A percentile compares a stretch with the other conserved stretches of the same genome.
Conservation (phyloP, 2,888 invertebrate genomes). For the Chelonus formosanus region DNA sequence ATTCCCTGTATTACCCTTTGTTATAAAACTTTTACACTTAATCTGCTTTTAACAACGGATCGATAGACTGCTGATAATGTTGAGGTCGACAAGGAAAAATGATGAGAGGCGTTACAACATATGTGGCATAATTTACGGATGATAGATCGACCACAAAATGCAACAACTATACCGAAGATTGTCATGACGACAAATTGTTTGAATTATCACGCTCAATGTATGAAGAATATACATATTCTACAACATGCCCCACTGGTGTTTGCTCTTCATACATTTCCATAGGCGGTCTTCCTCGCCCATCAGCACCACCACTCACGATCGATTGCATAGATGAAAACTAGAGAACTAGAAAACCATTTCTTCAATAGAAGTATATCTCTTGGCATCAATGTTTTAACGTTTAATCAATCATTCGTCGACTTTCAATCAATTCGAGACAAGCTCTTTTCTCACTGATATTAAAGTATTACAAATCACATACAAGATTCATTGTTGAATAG, state of each 20-base stretch:
- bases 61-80: slow-evolving; percentile 19
- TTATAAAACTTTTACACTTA: too few species aligned
- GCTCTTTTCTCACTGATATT: slow-evolving; percentile 3
- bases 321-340: too few species aligned
- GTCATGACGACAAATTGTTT: slow-evolving; percentile 33
- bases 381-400: slow-evolving; percentile 7
- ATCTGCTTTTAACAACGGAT: slow-evolving; percentile 11
- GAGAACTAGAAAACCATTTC: too few species aligned
- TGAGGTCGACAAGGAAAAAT: slow-evolving; percentile 16
- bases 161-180: slow-evolving; percentile 19
- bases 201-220: slow-evolving; percentile 28
- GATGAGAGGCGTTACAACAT: slow-evolving; percentile 1
- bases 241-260: too few species aligned
- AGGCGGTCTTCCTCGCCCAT: too few species aligned
- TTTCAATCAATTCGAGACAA: slow-evolving; percentile 30
- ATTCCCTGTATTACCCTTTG: too few species aligned
- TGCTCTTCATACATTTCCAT: too few species aligned
- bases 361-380: neutral
- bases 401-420: slow-evolving; percentile 30
- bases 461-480: slow-evolving; percentile 1
- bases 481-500: neutral
- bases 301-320: too few species aligned
- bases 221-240: neutral
- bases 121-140: slow-evolving; percentile 13
- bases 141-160: slow-evolving; percentile 19